Percentiles rank a stretch among this genome's conserved stretches.
Evolutionary conservation across 1,140 invertebrate species (phyloP).

Genomic region (Bombus superbus): DNA sequence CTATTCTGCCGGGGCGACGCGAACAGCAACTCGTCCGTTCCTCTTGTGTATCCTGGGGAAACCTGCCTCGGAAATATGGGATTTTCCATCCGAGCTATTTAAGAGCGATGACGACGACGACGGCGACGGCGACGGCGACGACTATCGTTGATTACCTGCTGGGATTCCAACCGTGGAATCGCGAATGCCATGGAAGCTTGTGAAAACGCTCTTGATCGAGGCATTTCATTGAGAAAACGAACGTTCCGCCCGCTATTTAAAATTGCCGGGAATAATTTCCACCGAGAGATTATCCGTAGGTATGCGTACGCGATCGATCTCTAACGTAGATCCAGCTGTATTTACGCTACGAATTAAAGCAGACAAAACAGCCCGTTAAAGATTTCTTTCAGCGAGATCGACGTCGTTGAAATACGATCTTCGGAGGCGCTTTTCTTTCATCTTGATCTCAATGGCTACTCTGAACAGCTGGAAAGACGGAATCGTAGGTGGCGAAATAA

Average conservation of each 20-base stretch:
- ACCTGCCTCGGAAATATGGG: conserved; percentile 13
- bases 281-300: background rate
- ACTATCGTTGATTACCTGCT: conserved; percentile 5
- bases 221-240: background rate
- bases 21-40: background rate
- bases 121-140: background rate
- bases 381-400: background rate
- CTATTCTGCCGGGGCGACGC: conserved; percentile 13
- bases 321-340: background rate
- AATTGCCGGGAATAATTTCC: background rate
- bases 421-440: background rate
- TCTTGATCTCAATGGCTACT: background rate
- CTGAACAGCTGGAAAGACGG: background rate
- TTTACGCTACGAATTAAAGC: background rate
- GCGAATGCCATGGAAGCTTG: background rate
- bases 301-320: background rate
- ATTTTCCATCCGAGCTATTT: conserved; percentile 3
- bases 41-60: background rate
- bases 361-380: no score
- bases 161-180: background rate
- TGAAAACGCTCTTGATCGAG: background rate
- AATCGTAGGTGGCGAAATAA: background rate
- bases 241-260: background rate
- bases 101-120: conserved; percentile 6
- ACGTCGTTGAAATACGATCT: background rate